Evolutionary conservation across 2,888 invertebrate species (phyloP), one percentile per base, ranked within the genome.

Genomic region (Venusia cambrica): DNA sequence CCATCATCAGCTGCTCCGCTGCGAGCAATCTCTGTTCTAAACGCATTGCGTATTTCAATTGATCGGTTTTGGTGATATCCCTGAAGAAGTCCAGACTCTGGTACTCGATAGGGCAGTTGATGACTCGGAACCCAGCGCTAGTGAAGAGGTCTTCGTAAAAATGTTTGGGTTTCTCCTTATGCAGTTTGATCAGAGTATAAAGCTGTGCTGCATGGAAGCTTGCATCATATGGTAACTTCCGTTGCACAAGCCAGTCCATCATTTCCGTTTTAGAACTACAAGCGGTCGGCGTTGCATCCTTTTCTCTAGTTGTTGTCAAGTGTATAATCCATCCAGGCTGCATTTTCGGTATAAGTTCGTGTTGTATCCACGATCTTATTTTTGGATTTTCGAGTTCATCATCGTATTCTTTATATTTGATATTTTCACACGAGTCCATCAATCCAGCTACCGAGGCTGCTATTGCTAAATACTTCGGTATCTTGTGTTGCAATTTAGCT

Each of bases 141-240:
- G 24, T 4, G 3, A 46, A 36, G 0, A 49, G 9, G 6, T 44
- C 37, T 3, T 49, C 49, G 12, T 44, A 49, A 5, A 33, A 7
- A 1, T 39, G 21, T n/a, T n/a, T n/a, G n/a, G n/a, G n/a, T n/a
- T 6, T 5, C 2, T 15, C 24, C 3, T 20, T 34, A 2, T 20
- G 2, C 2, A 17, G 16, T 2, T 27, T 38, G 5, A 31, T 28
- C 1, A 49, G 30, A 5, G 10, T 14, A 18, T 42, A 46, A 4
- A 46, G 15, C 3, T 38, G 19, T 1, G 39, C 38, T 1, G 27
- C 42, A 10, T 45, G 39, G 2, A 19, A 5, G 1, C 17, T 21
- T 0, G n/a, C n/a, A 1, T 19, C 35, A 5, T 15, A 32, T 1
- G 38, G 29, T 1, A 49, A 37, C 2, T 29, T 20, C 3, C 35